Evolutionary conservation across 2,797 vertebrate species (phyloP), one percentile per base, ranked within the genome.

Genomic region (Ctenopoma multispine): DNA sequence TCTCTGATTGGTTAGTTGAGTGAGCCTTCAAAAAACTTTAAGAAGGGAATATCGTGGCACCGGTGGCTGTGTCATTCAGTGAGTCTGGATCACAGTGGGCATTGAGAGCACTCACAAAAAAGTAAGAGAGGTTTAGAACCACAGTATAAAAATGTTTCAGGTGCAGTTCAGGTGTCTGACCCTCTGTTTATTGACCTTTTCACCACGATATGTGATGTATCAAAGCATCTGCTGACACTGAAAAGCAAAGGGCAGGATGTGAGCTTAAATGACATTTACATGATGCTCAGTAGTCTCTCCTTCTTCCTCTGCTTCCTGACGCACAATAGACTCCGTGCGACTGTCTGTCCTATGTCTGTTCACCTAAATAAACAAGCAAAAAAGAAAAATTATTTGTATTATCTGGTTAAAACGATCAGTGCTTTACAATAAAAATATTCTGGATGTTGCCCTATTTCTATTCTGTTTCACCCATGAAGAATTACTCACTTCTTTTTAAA

Each of bases 181-280:
- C 12, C 24, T 21, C 31, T 65, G 29, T 59, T 61, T 66, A 69
- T 61, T 69, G 58, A 81, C 73, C 68, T 79, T 76, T 75, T 56
- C 11, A 31, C 43, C 23, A n/a, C 27, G 62, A 24, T 38, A 70
- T 63, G 43, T 78, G 75, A 77, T 63, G 24, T 44, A 75, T 82
- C 70, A 85, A 80, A 85, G 71, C 23, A 13, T 47, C 24, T 7
- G 29, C 36, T 50, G 59, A 47, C 40, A 69, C 38, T 66, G 17
- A 60, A 77, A 81, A 70, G 36, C 59, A 64, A 77, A 82, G 49
- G 54, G 29, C 79, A 81, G 76, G 83, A 85, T 87, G 82, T 87
- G 80, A 84, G 80, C 67, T 84, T 66, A 65, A 63, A 59, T 83
- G 82, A 81, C 80, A 89, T 88, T 92, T 92, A 93, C 92, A 88